phyloP scores from a whole-genome alignment of 2,797 vertebrate genomes.

The Poliocrania exsul region DNA sequence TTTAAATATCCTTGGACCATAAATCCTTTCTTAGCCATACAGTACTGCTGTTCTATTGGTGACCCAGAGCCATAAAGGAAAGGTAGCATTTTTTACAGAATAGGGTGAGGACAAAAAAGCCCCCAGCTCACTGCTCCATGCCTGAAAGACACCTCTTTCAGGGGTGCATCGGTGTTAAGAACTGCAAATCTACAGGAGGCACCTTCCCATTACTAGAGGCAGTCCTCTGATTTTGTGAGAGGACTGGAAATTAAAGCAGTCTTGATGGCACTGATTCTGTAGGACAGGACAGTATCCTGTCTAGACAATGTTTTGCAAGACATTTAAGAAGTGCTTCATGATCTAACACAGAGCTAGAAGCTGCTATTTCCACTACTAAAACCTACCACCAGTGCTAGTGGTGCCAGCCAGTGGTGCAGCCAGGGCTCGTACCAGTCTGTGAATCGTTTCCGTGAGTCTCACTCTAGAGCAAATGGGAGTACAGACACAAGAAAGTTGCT shows the following conservation, averaged over 20 bases:
- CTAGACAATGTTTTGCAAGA: not conserved
- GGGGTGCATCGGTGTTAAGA: not conserved
- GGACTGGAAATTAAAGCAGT: not conserved
- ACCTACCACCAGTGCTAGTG: not conserved
- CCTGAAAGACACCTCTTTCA: not conserved
- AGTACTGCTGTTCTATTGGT: not conserved
- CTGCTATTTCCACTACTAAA: not conserved
- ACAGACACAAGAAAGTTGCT: not conserved
- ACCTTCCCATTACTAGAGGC: not conserved
- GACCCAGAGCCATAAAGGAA: not conserved
- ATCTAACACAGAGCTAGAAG: not conserved
- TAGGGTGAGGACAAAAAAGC: not conserved
- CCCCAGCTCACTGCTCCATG: not conserved
- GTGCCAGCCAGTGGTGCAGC: not conserved
- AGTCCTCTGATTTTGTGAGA: not conserved
- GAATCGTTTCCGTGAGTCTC: not conserved
- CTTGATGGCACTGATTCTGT: not conserved
- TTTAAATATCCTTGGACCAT: not conserved
- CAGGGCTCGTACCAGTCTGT: fast-evolving
- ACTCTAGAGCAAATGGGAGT: not conserved
- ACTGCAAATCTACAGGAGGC: not conserved
- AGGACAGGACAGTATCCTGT: not conserved
- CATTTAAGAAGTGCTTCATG: not conserved
- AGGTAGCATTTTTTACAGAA: not conserved
- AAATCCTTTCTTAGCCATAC: not conserved